Conservation (phyloP, 2,797 vertebrate species). For the Fringilla coelebs region DNA sequence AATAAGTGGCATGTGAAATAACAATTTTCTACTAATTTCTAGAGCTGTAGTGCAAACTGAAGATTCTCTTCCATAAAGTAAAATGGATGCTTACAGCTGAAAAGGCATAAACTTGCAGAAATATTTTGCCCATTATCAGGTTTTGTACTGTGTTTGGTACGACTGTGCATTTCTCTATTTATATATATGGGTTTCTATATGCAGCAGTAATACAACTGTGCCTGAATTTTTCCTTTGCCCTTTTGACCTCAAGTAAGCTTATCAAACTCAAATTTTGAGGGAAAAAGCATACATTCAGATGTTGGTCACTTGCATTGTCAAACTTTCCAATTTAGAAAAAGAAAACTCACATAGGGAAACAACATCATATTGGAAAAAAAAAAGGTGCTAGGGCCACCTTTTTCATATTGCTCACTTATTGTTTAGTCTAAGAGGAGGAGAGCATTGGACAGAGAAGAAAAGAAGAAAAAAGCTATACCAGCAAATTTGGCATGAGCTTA, state of each 20-base stretch:
- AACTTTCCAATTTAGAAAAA: not conserved
- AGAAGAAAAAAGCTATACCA: no score
- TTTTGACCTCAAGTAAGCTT: not conserved
- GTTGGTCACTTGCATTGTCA: not conserved
- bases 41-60: not conserved
- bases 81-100: not conserved
- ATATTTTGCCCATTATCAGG: not conserved
- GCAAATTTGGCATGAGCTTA: not conserved
- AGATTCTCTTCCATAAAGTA: not conserved
- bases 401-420: not conserved
- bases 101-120: not conserved
- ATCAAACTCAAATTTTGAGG: not conserved
- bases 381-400: not conserved
- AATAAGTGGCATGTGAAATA: constrained; percentile 32
- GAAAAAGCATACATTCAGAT: not conserved
- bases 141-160: not conserved
- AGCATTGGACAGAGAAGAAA: not conserved
- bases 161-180: not conserved
- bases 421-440: not conserved
- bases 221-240: not conserved
- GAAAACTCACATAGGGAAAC: not conserved
- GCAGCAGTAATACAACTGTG: not conserved
- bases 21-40: not conserved
- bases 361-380: not conserved
- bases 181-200: not conserved